Evolutionary conservation across 2,888 invertebrate species (phyloP), one percentile per base, ranked within the genome.

Genomic region (Zeuzera pyrina): DNA sequence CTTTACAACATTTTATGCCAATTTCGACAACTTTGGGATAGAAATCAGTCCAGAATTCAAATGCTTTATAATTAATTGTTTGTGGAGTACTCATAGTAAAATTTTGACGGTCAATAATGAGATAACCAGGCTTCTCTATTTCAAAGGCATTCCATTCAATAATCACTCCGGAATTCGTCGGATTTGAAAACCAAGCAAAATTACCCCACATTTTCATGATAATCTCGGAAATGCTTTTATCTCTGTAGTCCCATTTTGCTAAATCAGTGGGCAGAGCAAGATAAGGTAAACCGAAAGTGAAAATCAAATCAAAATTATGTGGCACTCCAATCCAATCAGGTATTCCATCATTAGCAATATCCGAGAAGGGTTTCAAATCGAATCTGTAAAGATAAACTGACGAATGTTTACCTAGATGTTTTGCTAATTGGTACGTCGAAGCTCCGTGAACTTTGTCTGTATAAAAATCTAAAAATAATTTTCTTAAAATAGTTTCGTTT

Each of bases 11-110:
- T 52, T 89, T 88, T 2, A 87, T 88, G 1, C 92, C 89, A 39
- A 91, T 88, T 50, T 88, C 87, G 7, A 91, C 71, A 23, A 93
- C 88, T 67, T 87, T 89, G 0, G 93, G 93, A 58, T 91, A 94
- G 61, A 92, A 92, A 39, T 91, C 88, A 47, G 92, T 92, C 94
- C 94, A 94, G 70, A 94, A 94, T 40, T 90, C 89, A 41, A 93
- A 87, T 12, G 91, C 88, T 53, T 90, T 91, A 52, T 92, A 91
- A 67, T 93, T 91, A 15, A 93, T 83, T 15, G 81, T 86, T 2
- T 77, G 79, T 0, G 87, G 65, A 45, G 89, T 87, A 47, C 89
- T 91, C 89, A 93, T 92, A 39, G 90, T 89, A 51, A 93, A 91
- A 48, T 88, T 91, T 42, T 79, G 70, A 30, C 89, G 86, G 57